Conservation (phyloP, 2,888 invertebrate species). For the Sympetrum striolatum region DNA sequence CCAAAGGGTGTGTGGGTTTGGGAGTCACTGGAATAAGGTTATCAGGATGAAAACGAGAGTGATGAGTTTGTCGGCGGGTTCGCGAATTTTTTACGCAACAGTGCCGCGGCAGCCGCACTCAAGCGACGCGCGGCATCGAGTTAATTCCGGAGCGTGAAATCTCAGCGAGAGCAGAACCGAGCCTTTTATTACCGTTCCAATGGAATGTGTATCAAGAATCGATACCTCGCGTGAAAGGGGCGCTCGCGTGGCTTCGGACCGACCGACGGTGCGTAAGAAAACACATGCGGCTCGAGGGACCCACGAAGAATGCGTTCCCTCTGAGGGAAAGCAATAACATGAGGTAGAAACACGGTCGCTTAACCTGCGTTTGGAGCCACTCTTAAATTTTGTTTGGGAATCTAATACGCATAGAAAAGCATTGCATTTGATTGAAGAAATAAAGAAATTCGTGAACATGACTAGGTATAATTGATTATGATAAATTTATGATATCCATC, state of each 20-base stretch:
- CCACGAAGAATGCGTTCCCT: neutral
- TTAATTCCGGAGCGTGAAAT: neutral
- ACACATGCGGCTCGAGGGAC: neutral
- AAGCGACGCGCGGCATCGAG: neutral
- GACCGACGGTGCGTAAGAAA: neutral
- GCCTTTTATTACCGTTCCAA: neutral
- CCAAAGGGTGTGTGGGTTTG: constrained; percentile 28
- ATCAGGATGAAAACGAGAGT: constrained; percentile 37
- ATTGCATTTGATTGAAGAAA: no score
- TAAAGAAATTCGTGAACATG: no score
- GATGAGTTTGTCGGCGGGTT: neutral
- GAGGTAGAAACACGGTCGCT: no score
- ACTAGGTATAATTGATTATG: no score
- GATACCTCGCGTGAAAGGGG: constrained; percentile 19
- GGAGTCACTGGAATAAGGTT: constrained; percentile 42
- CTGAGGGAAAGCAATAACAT: neutral
- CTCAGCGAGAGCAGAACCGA: neutral
- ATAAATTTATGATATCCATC: no score
- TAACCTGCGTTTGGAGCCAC: no score
- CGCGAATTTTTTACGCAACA: neutral
- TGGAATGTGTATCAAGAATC: constrained; percentile 1
- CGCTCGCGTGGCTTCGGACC: neutral
- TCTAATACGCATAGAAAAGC: no score
- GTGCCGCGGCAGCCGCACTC: neutral
- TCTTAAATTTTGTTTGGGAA: no score